phyloP scores from a whole-genome alignment of 2,888 invertebrate species.

The Trisateles emortualis region DNA sequence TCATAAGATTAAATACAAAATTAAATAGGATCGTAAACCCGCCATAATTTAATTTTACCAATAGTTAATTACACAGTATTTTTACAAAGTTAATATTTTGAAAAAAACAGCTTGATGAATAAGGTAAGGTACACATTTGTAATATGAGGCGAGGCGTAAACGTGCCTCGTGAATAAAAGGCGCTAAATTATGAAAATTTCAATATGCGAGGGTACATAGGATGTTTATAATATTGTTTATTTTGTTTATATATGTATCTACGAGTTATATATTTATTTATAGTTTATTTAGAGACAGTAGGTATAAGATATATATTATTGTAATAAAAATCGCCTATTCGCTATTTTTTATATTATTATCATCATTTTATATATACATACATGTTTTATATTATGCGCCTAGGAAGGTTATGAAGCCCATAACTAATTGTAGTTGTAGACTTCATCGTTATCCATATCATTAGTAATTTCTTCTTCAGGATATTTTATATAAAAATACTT shows the following conservation, averaged over 20 bases:
- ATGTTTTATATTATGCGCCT: too few species aligned
- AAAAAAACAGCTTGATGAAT: constrained; percentile 11
- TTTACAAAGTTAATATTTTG: constrained; percentile 31
- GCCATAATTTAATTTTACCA: constrained; percentile 36
- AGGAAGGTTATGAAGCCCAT: too few species aligned
- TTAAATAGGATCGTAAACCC: constrained; percentile 31
- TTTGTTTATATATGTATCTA: too few species aligned
- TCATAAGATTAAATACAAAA: too few species aligned
- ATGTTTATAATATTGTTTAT: neutral
- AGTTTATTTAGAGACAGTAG: neutral
- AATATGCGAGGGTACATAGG: neutral
- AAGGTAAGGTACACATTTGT: constrained; percentile 11
- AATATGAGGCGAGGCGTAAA: neutral
- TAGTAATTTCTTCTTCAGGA: too few species aligned
- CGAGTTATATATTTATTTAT: neutral
- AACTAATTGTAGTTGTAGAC: too few species aligned
- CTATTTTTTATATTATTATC: too few species aligned
- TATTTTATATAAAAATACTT: too few species aligned
- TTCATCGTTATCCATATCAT: too few species aligned
- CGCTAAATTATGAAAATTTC: neutral
- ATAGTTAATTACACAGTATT: constrained; percentile 46
- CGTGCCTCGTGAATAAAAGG: neutral
- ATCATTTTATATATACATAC: too few species aligned
- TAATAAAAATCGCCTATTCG: too few species aligned
- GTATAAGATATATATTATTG: too few species aligned